Evolutionary conservation across 2,797 vertebrate genomes (phyloP).

Genomic region (Todus mexicanus): DNA sequence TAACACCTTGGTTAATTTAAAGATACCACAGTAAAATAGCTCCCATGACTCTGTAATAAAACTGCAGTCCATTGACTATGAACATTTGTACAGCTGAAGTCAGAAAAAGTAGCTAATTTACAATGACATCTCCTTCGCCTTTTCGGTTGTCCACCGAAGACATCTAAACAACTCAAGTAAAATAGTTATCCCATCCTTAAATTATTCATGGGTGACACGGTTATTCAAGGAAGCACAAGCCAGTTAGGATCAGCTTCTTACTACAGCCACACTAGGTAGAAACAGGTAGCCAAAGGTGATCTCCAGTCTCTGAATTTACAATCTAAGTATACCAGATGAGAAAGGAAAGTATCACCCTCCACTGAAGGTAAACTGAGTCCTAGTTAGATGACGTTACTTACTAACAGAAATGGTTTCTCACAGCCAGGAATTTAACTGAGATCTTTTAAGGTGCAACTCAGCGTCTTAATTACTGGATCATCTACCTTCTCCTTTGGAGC

Average conservation of each 20-base stretch:
- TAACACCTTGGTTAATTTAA: conserved; percentile 48
- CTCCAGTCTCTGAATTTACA: neutral
- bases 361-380: neutral
- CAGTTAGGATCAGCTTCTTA: neutral
- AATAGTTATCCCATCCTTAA: neutral
- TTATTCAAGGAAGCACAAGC: neutral
- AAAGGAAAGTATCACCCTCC: neutral
- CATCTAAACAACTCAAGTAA: neutral
- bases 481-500: neutral
- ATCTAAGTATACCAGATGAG: neutral
- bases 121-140: neutral
- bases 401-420: neutral
- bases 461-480: neutral
- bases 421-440: neutral
- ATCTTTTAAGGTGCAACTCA: neutral
- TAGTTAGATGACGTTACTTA: neutral
- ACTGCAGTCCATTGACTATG: neutral
- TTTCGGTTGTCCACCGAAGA: neutral
- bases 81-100: neutral
- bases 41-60: conserved; percentile 17
- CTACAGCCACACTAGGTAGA: neutral
- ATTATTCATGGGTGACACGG: neutral
- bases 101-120: neutral
- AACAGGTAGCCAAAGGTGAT: neutral
- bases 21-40: conserved; percentile 7